Evolutionary conservation across 2,888 invertebrate species (phyloP), one percentile per base, ranked within the genome.

Genomic region (Cephus runcator): DNA sequence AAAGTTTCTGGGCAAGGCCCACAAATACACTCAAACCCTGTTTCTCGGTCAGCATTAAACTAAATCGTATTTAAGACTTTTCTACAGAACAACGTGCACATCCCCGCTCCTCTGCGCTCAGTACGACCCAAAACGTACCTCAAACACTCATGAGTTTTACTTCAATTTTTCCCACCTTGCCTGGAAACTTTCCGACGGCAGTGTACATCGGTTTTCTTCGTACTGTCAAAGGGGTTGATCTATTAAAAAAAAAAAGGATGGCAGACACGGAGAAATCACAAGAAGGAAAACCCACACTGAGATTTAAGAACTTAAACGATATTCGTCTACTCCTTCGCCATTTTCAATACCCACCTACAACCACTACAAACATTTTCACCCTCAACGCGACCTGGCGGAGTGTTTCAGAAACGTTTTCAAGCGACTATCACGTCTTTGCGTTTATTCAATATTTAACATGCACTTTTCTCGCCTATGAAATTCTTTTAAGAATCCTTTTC

Each of bases 401-500:
- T 56, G 2, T 23, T 56, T 6, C 2, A 23, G 23, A 56, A 56
- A 1, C 56, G 23, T 56, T 56, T 23, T 56, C 56, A 23, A 56
- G 9, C 56, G 23, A 15, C 56, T 23, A 23, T 56, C 56, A 56
- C 56, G 56, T 23, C 56, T 23, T 56, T 56, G 56, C 56, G 23
- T 56, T 56, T 23, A 23, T 56, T 56, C 56, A 56, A 56, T 56
- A 56, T 15, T 73, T 36, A 36, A 9, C 23, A 34, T 31, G 34
- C 34, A 69, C 68, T 73, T 12, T 56, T 40, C 40, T 35, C n/a
- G 40, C n/a, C 15, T n/a, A 30, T 40, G 34, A 34, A 69, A 71
- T 79, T 75, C 30, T 15, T 31, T 69, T 2, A 36, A 35, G 23
- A 36, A 76, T 71, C 56, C 69, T 75, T 69, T 75, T 69, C 34